Base-by-base conservation (phyloP, 2,113 vertebrate genomes). In the Gadus macrocephalus region DNA sequence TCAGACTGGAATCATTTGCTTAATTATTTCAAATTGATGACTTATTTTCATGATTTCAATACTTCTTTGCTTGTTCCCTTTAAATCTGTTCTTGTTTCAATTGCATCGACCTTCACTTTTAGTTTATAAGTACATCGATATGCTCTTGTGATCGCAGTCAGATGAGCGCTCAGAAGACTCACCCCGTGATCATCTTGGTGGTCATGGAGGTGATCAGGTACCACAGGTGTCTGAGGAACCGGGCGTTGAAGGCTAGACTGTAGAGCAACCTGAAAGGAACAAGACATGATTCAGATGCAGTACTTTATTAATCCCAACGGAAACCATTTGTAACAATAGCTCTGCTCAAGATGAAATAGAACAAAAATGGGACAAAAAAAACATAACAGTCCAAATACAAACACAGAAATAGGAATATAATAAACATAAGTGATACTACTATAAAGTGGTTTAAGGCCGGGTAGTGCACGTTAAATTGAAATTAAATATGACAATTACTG, bases 141-240 rank as follows among this genome's bases (percentile, higher is more conserved):
- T 25, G 25, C 25, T 25, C 9, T 49, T 49, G 42, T 49, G 42
- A 49, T 7, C 2, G 42, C 12, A 2, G 42, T 49, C 42, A 49
- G 42, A 14, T 12, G 42, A 14, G 42, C 5, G 38, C 42, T 12
- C 9, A 14, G 42, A 12, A 14, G 42, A 31, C 95, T 75, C 91
- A 99, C 97, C 97, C 97, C 38, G 97, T 99, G 87, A 98, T 98
- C 95, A 98, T 99, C 85, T 91, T 95, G 3, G 97, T 98, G 11
- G 95, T 97, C 96, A 99, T 96, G n/a, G 96, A 97, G 20, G 95
- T 95, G 79, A 99, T 96, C 78, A 99, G 92, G 89, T 93, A 89
- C 97, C 97, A 99, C 56, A 99, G 93, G 77, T 99, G 97, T 72
- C 95, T 90, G 86, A 99, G 92, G 87, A 99, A 99, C 69, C 97